These are phyloP conservation scores for Incurvaria masculella DNA, from an alignment of 2,888 invertebrate genomes.

Conservation along the genomic window DNA sequence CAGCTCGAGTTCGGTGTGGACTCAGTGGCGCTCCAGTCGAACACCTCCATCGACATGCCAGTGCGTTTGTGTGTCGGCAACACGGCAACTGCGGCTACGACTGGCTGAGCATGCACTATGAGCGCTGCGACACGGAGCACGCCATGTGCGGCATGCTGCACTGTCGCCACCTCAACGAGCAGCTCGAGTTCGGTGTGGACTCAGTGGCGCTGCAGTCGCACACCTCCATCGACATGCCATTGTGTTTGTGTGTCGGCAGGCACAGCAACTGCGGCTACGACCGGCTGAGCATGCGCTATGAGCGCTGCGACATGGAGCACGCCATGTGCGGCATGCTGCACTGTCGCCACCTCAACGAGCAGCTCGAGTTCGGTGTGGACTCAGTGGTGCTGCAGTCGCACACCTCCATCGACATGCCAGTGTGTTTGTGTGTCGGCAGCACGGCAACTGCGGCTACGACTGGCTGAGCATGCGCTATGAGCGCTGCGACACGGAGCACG, in stretches of 20 bases:
- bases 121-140: conserved; percentile 70
- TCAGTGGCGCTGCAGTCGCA: conserved; percentile 80
- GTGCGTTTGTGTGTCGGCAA: conserved; percentile 20
- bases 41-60: conserved; percentile 84
- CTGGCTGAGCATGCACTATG: conserved; percentile 67
- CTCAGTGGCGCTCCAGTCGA: conserved; percentile 76
- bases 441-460: conserved; percentile 95
- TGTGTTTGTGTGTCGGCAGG: conserved; percentile 22
- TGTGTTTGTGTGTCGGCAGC: conserved; percentile 29
- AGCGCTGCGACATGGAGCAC: conserved; percentile 69
- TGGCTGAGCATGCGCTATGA: conserved; percentile 68
- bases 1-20: conserved; percentile 94
- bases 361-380: conserved; percentile 93
- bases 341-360: conserved; percentile 91
- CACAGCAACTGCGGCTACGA: conserved; percentile 95
- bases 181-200: conserved; percentile 93
- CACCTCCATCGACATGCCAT: conserved; percentile 72
- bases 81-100: conserved; percentile 95
- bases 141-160: conserved; percentile 91
- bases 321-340: conserved; percentile 91
- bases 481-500: conserved; percentile 70
- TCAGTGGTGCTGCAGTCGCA: conserved; percentile 79
- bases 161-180: conserved; percentile 91
- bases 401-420: conserved; percentile 82
- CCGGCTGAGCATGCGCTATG: conserved; percentile 67